Evolutionary conservation across 2,113 vertebrate genomes (phyloP).

Genomic region (Vicugna pacos): DNA sequence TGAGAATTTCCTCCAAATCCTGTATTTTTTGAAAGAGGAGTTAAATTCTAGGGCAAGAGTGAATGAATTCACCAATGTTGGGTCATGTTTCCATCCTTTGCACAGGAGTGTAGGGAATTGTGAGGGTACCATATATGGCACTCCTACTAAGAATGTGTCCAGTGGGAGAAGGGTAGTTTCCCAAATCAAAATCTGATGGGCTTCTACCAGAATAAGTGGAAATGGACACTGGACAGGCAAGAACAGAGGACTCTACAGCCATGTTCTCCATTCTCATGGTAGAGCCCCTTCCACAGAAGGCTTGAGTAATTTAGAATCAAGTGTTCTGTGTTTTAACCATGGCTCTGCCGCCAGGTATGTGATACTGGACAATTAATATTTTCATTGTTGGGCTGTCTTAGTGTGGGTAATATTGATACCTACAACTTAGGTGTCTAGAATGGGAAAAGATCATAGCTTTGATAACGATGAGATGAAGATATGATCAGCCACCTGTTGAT

Average conservation of each 20-base stretch:
- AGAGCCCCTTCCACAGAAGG: background rate
- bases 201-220: background rate
- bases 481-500: background rate
- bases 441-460: background rate
- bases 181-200: background rate
- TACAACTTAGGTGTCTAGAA: background rate
- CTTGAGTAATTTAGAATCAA: background rate
- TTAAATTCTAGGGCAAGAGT: background rate
- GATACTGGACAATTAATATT: background rate
- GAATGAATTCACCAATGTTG: background rate
- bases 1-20: background rate
- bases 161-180: background rate
- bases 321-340: background rate
- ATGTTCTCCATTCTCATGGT: background rate
- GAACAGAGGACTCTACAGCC: background rate
- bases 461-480: background rate
- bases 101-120: background rate
- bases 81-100: background rate
- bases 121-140: background rate
- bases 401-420: background rate
- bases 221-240: background rate
- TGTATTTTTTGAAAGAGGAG: conserved; percentile 10
- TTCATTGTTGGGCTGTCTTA: background rate
- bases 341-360: background rate
- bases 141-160: background rate